Evolutionary conservation across 2,797 vertebrate species (phyloP).

Genomic region (Peromyscus aztecus): DNA sequence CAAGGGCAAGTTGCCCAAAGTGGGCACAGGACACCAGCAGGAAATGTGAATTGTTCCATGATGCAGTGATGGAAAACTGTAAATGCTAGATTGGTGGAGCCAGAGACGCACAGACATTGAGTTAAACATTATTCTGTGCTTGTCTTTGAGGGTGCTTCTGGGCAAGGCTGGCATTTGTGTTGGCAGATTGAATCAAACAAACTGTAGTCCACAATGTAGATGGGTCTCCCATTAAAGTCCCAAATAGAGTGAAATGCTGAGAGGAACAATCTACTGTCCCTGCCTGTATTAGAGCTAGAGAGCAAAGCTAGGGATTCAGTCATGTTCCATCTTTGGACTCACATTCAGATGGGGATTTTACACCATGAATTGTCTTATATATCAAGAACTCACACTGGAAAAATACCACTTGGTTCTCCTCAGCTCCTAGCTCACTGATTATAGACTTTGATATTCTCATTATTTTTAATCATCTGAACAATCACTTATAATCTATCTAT

Average conservation of each 20-base stretch:
- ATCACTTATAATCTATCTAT: neutral
- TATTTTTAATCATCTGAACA: neutral
- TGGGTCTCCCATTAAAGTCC: neutral
- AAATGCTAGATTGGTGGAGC: neutral
- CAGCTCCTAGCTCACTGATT: neutral
- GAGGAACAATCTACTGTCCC: neutral
- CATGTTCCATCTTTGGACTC: neutral
- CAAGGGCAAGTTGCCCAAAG: rapidly evolving
- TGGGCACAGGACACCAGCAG: rapidly evolving
- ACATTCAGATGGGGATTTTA: neutral
- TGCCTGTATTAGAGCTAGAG: neutral
- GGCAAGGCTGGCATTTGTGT: too few relatives aligned
- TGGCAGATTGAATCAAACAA: neutral
- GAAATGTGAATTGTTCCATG: neutral
- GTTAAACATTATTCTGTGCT: neutral
- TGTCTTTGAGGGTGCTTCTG: neutral
- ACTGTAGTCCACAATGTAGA: neutral
- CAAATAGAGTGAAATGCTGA: neutral
- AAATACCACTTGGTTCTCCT: neutral
- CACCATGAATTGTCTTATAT: neutral
- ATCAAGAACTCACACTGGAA: neutral
- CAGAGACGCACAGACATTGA: neutral
- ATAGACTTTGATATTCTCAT: neutral
- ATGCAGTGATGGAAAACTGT: neutral
- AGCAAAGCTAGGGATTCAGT: neutral